phyloP scores from a whole-genome alignment of 2,797 vertebrate species.

The Falco biarmicus region DNA sequence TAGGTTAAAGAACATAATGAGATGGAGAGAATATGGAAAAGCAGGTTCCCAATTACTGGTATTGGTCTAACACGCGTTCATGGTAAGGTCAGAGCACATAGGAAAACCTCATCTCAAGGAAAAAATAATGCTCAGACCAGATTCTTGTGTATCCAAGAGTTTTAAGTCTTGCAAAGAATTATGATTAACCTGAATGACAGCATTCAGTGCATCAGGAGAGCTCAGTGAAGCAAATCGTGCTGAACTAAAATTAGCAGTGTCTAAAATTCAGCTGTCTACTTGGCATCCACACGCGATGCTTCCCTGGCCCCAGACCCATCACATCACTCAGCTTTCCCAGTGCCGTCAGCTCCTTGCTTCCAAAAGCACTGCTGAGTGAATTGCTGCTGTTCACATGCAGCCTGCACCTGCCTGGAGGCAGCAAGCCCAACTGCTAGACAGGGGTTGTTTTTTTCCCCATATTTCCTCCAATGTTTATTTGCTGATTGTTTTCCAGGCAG shows the following conservation, averaged over 20 bases:
- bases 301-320: constrained; percentile 21
- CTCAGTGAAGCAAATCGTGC: constrained; percentile 9
- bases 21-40: constrained; percentile 1
- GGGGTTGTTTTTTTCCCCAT: not conserved
- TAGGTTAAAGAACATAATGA: constrained; percentile 1
- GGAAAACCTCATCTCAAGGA: not conserved
- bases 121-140: not conserved
- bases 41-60: not conserved
- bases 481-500: constrained; percentile 10
- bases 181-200: constrained; percentile 12
- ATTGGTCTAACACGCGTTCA: not conserved
- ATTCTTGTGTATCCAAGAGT: not conserved
- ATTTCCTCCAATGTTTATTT: not conserved
- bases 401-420: constrained; percentile 33
- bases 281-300: not conserved
- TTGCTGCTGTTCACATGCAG: not conserved
- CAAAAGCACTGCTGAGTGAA: constrained; percentile 1
- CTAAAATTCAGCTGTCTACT: constrained; percentile 17
- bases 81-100: not conserved
- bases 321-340: not conserved
- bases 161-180: constrained; percentile 27
- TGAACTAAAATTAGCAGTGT: constrained; percentile 50
- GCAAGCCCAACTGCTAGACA: not conserved
- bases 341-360: not conserved
- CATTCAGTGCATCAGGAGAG: not conserved